Conservation (phyloP, 2,113 vertebrate genomes). For the Leptodactylus fuscus region DNA sequence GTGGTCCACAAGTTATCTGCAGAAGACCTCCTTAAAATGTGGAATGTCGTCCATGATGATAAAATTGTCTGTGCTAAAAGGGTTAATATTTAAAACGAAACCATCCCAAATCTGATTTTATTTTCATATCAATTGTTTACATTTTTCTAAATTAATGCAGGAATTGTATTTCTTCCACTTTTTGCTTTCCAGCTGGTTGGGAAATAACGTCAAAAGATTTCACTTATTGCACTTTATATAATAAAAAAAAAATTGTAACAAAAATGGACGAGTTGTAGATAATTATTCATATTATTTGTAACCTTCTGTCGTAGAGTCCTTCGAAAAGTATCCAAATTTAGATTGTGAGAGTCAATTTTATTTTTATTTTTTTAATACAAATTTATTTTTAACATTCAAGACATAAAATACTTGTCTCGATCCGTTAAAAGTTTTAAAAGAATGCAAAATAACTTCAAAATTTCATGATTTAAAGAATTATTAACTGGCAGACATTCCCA, state of each 20-base stretch:
- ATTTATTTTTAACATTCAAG: no score
- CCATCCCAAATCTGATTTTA: no score
- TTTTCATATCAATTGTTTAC: conserved; percentile 21
- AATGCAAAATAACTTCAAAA: no score
- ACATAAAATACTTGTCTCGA: no score
- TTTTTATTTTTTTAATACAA: no score
- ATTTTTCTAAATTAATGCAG: conserved; percentile 6
- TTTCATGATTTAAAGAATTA: no score
- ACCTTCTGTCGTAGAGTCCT: no score
- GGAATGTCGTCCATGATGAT: conserved; percentile 72
- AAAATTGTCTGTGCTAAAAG: conserved; percentile 72
- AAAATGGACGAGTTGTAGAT: not conserved
- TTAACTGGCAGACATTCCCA: no score
- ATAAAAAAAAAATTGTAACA: not conserved
- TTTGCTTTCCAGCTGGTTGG: conserved; percentile 10
- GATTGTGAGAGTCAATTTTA: no score
- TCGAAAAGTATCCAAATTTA: no score
- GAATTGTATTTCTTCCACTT: not conserved
- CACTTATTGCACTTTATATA: conserved; percentile 13
- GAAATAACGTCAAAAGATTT: not conserved
- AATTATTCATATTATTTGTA: no score
- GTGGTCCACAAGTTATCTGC: conserved; percentile 84
- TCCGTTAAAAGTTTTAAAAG: no score
- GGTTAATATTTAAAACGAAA: conserved; percentile 43
- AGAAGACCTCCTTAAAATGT: conserved; percentile 79